Conservation (phyloP, 2,888 invertebrate species). For the Esperia sulphurella region DNA sequence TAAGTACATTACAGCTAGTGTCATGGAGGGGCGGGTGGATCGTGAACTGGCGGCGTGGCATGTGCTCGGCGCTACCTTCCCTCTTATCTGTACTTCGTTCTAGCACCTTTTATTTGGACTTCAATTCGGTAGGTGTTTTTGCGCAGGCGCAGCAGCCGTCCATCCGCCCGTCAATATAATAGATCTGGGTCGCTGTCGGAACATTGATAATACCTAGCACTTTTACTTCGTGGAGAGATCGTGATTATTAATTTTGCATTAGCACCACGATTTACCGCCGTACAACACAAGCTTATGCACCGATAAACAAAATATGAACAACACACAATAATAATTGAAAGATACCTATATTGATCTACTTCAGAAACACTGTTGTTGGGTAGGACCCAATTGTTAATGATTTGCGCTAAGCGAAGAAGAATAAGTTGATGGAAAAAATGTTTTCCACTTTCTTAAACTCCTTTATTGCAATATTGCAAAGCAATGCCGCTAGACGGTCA, state of each 20-base stretch:
- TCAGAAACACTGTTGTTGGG: too few relatives aligned
- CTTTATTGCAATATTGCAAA: too few relatives aligned
- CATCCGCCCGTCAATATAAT: conserved; percentile 36
- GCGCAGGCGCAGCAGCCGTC: conserved; percentile 35
- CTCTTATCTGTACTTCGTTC: conserved; percentile 38
- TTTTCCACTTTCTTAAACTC: too few relatives aligned
- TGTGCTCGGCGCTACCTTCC: conserved; percentile 18
- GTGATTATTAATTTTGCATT: conserved; percentile 49
- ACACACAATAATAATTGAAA: neutral
- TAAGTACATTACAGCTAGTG: conserved; percentile 27
- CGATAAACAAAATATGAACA: neutral
- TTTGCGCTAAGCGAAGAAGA: too few relatives aligned
- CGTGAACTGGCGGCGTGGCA: conserved; percentile 15
- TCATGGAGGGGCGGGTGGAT: conserved; percentile 20
- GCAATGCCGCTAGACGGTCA: too few relatives aligned
- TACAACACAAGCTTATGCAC: too few relatives aligned
- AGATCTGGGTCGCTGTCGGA: conserved; percentile 62
- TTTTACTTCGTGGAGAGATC: conserved; percentile 65
- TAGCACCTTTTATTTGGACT: conserved; percentile 55
- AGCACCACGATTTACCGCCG: conserved; percentile 16
- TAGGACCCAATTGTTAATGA: too few relatives aligned
- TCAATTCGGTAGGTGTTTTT: conserved; percentile 52
- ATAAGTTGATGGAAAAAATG: too few relatives aligned
- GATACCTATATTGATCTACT: too few relatives aligned
- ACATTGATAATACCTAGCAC: conserved; percentile 61